These are phyloP conservation scores for Rhipidura dahli DNA, from an alignment of 2,113 vertebrate species.

Conservation along the genomic window DNA sequence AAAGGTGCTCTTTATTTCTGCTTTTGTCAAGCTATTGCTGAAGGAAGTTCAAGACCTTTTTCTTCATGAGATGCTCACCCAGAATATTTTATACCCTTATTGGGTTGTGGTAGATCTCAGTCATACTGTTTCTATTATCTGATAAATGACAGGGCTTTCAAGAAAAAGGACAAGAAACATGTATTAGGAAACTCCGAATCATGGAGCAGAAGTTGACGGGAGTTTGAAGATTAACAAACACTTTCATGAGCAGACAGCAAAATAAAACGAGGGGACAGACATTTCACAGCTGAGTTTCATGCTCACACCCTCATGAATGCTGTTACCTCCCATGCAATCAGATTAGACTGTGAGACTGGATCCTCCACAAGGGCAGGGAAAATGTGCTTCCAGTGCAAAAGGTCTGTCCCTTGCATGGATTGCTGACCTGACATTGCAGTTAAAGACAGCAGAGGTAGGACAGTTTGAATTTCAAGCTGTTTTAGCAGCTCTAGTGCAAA, in stretches of 20 bases:
- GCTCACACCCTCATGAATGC: background rate
- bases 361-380: background rate
- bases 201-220: constrained; percentile 11
- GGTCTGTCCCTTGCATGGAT: background rate
- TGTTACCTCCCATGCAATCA: background rate
- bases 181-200: background rate
- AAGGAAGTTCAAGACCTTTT: constrained; percentile 42
- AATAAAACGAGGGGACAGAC: background rate
- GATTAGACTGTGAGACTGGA: background rate
- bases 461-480: background rate
- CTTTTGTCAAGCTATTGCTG: constrained; percentile 4
- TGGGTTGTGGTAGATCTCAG: constrained; percentile 27
- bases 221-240: constrained; percentile 27
- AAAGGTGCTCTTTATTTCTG: background rate
- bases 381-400: background rate
- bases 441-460: background rate
- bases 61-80: background rate
- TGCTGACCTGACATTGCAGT: rapidly evolving
- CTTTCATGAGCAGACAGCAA: background rate
- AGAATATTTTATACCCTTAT: constrained; percentile 30
- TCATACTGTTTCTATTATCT: background rate
- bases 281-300: background rate
- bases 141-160: constrained; percentile 27
- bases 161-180: background rate
- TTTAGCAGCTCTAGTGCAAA: background rate